Percentiles rank a stretch among this genome's conserved stretches.
Conservation (phyloP, 2,888 invertebrate species). For the Drepana falcataria region DNA sequence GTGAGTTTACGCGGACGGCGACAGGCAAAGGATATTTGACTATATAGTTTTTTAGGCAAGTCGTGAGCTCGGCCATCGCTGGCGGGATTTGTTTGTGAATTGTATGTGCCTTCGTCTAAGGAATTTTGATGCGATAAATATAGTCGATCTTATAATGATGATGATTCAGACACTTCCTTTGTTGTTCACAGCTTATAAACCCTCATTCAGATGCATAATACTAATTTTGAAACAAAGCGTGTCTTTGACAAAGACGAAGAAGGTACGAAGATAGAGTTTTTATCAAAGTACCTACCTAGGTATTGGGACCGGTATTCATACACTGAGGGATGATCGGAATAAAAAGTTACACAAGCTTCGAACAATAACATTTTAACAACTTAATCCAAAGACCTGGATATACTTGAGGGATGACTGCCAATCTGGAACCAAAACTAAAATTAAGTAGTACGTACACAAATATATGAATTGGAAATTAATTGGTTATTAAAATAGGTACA, state of each 20-base stretch:
- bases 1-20: constrained; percentile 59
- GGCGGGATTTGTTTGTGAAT: constrained; percentile 63
- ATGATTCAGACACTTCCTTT: constrained; percentile 13
- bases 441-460: no score
- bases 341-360: no score
- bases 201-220: not conserved
- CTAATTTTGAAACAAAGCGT: not conserved
- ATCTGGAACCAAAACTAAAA: no score
- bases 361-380: no score
- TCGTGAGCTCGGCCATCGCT: constrained; percentile 55
- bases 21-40: constrained; percentile 72
- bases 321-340: no score
- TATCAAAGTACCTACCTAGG: no score
- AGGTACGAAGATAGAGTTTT: no score
- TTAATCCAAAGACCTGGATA: no score
- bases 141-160: constrained; percentile 34
- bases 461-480: no score
- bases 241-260: not conserved
- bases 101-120: constrained; percentile 30
- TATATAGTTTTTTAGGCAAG: constrained; percentile 63
- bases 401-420: no score
- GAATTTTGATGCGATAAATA: constrained; percentile 54
- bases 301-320: no score
- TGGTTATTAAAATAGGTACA: no score
- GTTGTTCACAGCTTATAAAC: not conserved